Percentiles rank a stretch among this genome's conserved stretches.
Conservation (phyloP, 2,797 vertebrate genomes). For the Anguilla marmorata region DNA sequence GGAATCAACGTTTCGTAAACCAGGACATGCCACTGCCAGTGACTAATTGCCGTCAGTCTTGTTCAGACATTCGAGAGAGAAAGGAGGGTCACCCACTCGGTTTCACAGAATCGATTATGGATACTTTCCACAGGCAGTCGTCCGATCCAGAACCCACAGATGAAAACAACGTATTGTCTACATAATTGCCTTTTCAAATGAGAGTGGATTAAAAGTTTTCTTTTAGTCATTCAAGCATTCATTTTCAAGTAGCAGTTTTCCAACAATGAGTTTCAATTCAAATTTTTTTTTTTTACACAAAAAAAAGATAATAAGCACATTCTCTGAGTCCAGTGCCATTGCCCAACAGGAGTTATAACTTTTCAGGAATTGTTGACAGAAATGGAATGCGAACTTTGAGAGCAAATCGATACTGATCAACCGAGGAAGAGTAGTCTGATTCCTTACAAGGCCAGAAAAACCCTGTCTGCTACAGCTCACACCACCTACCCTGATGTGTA, state of each 20-base stretch:
- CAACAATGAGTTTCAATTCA: neutral
- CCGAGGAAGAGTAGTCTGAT: constrained; percentile 14
- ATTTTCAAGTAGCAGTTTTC: neutral
- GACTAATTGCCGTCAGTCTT: constrained; percentile 1
- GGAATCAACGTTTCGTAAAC: constrained; percentile 22
- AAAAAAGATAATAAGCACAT: neutral
- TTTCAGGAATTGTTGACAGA: constrained; percentile 21
- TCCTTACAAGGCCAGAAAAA: constrained; percentile 15
- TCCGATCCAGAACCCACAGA: neutral
- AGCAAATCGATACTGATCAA: constrained; percentile 36
- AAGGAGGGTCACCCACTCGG: neutral
- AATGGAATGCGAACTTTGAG: constrained; percentile 15
- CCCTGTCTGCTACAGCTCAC: neutral
- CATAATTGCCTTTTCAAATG: constrained; percentile 4
- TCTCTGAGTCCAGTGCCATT: neutral
- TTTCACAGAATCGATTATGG: neutral
- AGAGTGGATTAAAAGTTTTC: neutral
- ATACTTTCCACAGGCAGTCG: neutral
- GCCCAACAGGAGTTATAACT: neutral
- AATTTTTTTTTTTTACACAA: neutral
- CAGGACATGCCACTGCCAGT: neutral
- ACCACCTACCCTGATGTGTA: neutral
- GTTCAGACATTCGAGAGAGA: neutral
- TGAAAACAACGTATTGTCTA: neutral
- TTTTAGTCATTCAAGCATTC: constrained; percentile 12